Base-by-base conservation (phyloP, 1,140 invertebrate genomes). In the Drosophila seguyi region DNA sequence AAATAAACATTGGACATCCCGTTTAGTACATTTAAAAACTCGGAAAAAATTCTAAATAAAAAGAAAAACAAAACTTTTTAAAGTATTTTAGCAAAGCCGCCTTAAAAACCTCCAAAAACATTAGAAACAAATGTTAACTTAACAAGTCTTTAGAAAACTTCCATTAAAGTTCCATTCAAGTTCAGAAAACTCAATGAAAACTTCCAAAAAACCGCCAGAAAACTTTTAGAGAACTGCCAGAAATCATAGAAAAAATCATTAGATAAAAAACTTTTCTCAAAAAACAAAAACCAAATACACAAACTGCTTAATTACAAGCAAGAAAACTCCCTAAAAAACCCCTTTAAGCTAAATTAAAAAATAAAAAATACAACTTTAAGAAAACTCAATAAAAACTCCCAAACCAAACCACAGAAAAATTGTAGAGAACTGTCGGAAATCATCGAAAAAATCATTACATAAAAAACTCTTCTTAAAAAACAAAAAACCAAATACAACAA, bases 371-470 rank as follows among this genome's bases (percentile, higher is more conserved):
- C n/a, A n/a, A n/a, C n/a, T n/a, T n/a, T n/a, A n/a, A 42, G 11
- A 14, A 36, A 42, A 18, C 0, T 2, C 0, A 41, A 11, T 1
- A 11, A 18, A 18, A 18, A 41, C 36, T 16, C 1, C 6, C 38
- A n/a, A 3, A 6, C n/a, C n/a, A n/a, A 39, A 39, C 38, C 6
- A 0, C 31, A 4, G 7, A 11, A 29, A 48, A n/a, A 2, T 6
- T 10, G n/a, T 1, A 0, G 4, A 25, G 14, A 25, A 25, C 7
- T 7, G 0, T 0, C 13, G 5, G 1, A n/a, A 16, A 27, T 6
- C 3, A 25, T 0, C 13, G 1, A 4, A 45, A 25, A 45, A 25
- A 1, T 5, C 11, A 6, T 34, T 52, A 34, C 13, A 0, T 4
- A 14, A 16, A 13, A 6, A 50, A 10, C 5, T n/a, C 27, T 10